Base-by-base conservation (phyloP, 2,888 invertebrate species). In the Bimastos eiseni region DNA sequence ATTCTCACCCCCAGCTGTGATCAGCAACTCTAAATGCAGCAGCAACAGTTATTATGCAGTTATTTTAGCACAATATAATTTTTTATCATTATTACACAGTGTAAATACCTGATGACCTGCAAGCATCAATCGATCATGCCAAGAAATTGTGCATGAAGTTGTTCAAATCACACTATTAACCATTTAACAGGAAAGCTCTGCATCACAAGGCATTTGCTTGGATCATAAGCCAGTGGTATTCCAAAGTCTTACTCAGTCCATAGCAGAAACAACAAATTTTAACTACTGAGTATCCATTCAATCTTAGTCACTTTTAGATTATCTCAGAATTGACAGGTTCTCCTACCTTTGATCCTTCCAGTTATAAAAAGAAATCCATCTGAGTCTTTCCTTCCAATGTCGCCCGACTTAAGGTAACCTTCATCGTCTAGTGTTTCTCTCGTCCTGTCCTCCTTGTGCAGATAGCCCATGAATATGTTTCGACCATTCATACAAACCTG, bases 1-100 rank as follows among this genome's bases (percentile, higher is more conserved):
- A 95, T 98, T 98, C 96, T 98, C 98, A 70, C 98, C 98, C 55
- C 98, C 98, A 89, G 98, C 98, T 3, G 98, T 98, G 93, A 98
- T 98, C 89, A 98, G 96, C 88, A 98, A 94, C 95, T 98, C 98
- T 96, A 92, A 55, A 93, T n/a, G n/a, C 30, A 70, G n/a, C 70
- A 30, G 11, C 70, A 70, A n/a, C 30, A 70, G 13, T 5, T n/a
- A 8, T 30, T 70, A 70, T 70, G 70, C 70, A 70, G n/a, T n/a
- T n/a, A 70, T 70, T n/a, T 70, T 70, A 70, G n/a, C 70, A 70
- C 30, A n/a, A 70, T n/a, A 11, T 70, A 70, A 70, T 17, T 49
- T 19, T 21, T 49, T 49, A 49, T 49, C 21, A 49, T 49, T 49
- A 49, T 49, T 24, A 49, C 49, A 1, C 24, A 49, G 49, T 49